Conservation (phyloP, 2,113 vertebrate species). For the Nothocercus julius region DNA sequence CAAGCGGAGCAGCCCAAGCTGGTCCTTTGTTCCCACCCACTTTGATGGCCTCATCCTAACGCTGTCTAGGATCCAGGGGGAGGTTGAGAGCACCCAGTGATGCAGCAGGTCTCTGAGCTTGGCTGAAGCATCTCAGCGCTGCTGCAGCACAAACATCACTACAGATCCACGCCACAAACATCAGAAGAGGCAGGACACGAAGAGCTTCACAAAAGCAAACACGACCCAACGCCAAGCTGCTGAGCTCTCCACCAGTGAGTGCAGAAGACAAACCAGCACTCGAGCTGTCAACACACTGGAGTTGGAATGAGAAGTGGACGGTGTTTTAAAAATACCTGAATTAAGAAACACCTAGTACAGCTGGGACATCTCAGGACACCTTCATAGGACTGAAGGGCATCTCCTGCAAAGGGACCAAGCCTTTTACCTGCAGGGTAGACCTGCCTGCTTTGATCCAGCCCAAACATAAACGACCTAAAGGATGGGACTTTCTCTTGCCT, state of each 20-base stretch:
- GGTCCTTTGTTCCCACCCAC: neutral
- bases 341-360: neutral
- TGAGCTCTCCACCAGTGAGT: neutral
- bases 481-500: neutral
- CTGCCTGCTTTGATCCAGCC: neutral
- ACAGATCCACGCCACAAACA: neutral
- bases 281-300: neutral
- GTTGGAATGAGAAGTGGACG: neutral
- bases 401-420: neutral
- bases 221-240: neutral
- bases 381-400: neutral
- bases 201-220: neutral
- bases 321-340: neutral
- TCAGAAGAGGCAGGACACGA: neutral
- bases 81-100: neutral
- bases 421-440: neutral
- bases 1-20: neutral
- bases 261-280: neutral
- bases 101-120: neutral
- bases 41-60: neutral
- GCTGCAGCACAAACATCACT: neutral
- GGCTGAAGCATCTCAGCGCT: neutral
- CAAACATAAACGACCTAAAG: neutral
- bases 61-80: neutral
- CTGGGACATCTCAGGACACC: neutral